phyloP scores from a whole-genome alignment of 37 sponge, comb jelly and placozoan species.

The Ianthella basta region DNA sequence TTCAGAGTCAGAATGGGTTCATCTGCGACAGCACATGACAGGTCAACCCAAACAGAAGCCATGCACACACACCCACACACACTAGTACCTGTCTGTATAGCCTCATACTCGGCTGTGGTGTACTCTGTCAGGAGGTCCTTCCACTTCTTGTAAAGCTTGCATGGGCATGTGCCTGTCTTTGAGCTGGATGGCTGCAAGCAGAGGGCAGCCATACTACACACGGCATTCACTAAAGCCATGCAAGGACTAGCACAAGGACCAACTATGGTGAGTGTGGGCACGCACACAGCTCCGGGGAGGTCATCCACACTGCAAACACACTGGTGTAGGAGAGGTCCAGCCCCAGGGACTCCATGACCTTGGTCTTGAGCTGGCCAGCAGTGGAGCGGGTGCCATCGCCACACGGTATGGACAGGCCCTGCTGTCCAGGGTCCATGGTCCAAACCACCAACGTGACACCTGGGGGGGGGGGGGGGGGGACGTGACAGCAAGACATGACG shows the following conservation, averaged over 20 bases:
- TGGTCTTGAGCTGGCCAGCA: slow-evolving; percentile 43
- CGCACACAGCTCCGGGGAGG: slow-evolving; percentile 78
- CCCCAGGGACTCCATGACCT: slow-evolving; percentile 37
- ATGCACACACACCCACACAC: not conserved
- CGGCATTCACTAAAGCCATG: not conserved
- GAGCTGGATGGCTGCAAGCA: slow-evolving; percentile 71
- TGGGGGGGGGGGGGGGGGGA: not conserved
- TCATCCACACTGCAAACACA: slow-evolving; percentile 77
- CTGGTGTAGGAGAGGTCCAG: slow-evolving; percentile 19
- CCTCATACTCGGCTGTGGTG: slow-evolving; percentile 57
- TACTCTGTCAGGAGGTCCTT: slow-evolving; percentile 78
- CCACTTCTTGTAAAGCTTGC: slow-evolving; percentile 83
- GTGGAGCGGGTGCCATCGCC: slow-evolving; percentile 55
- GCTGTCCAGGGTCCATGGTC: not conserved
- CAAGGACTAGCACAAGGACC: slow-evolving; percentile 2
- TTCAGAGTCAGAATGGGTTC: slow-evolving; percentile 70
- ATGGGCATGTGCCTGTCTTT: slow-evolving; percentile 75
- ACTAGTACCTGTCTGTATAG: slow-evolving; percentile 40
- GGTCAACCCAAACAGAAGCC: not conserved
- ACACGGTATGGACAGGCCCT: not conserved
- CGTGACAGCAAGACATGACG: too few species aligned
- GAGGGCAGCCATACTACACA: not conserved
- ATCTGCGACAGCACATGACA: slow-evolving; percentile 36
- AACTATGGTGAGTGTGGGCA: not conserved
- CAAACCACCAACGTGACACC: slow-evolving; percentile 31